These are phyloP conservation scores for Megaustenia siamemsis DNA, from an alignment of 2,888 invertebrate species.

Conservation along the genomic window DNA sequence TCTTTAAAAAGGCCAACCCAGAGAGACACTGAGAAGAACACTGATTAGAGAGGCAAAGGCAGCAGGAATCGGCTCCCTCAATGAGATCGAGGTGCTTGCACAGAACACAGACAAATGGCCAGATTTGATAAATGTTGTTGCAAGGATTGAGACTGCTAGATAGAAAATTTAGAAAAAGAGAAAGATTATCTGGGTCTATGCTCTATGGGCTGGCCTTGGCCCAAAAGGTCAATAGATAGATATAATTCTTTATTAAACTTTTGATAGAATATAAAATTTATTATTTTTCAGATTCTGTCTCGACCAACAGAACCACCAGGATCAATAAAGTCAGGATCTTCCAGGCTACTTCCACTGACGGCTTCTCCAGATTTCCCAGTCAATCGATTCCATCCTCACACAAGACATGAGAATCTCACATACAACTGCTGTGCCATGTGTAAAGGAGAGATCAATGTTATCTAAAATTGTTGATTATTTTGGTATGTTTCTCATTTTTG, in stretches of 20 bases:
- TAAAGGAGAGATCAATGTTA: slow-evolving; percentile 75
- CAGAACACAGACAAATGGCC: too few species aligned
- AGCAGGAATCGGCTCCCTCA: too few species aligned
- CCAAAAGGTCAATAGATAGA: too few species aligned
- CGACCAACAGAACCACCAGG: slow-evolving; percentile 46
- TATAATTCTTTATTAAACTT: background rate
- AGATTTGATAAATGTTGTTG: too few species aligned
- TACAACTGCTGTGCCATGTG: slow-evolving; percentile 75
- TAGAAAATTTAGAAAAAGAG: too few species aligned
- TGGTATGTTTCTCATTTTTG: background rate
- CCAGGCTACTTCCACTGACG: slow-evolving; percentile 26
- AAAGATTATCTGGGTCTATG: too few species aligned
- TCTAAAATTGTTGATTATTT: slow-evolving; percentile 49
- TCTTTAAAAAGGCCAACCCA: too few species aligned
- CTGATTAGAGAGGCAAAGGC: too few species aligned
- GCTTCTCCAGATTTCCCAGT: slow-evolving; percentile 56
- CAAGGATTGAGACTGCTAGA: too few species aligned
- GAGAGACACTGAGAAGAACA: too few species aligned
- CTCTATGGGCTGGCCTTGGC: too few species aligned
- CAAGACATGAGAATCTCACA: slow-evolving; percentile 75
- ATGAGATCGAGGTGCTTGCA: too few species aligned
- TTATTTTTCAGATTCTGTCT: slow-evolving; percentile 54
- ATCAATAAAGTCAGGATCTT: slow-evolving; percentile 33
- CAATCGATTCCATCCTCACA: slow-evolving; percentile 72
- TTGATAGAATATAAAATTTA: background rate